A percentile compares a stretch with the other conserved stretches of the same genome.
These are phyloP conservation scores for Ectobius pallidus DNA, from an alignment of 2,888 invertebrate species.

Conservation along the genomic window DNA sequence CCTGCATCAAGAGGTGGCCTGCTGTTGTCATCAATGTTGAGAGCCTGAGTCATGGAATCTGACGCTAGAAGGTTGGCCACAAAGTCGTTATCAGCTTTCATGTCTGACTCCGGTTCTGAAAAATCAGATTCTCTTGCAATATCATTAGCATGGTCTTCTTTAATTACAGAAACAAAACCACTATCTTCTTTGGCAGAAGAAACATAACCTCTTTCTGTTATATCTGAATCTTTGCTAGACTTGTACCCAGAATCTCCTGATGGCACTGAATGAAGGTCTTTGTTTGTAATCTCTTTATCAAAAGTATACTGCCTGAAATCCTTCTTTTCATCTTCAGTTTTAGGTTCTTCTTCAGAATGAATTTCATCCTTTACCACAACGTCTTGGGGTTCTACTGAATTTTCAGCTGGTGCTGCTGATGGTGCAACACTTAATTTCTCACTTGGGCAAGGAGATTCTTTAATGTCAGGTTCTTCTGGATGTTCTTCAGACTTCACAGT, in stretches of 20 bases:
- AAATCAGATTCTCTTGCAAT: conserved; percentile 38
- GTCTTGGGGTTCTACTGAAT: not conserved
- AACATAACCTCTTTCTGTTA: conserved; percentile 17
- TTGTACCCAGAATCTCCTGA: not conserved
- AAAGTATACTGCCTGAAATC: not conserved
- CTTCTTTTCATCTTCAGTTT: not conserved
- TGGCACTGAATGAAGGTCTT: not conserved
- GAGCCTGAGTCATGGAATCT: conserved; percentile 40
- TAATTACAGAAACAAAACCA: conserved; percentile 27
- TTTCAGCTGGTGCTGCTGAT: not conserved
- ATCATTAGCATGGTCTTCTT: conserved; percentile 43
- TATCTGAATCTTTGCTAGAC: conserved; percentile 10
- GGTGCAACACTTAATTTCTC: not conserved
- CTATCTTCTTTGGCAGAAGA: conserved; percentile 31
- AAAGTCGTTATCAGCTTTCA: conserved; percentile 45
- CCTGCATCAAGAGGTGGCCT: conserved; percentile 39
- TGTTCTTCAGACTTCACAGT: too few species aligned
- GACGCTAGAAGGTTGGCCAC: conserved; percentile 42
- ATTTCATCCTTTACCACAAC: not conserved
- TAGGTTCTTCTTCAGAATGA: not conserved
- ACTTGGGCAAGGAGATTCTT: not conserved
- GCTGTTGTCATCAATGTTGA: conserved; percentile 37
- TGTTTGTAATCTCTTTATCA: not conserved
- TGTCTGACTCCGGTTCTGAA: conserved; percentile 47
- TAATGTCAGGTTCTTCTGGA: too few species aligned